Base-by-base conservation (phyloP, 2,888 invertebrate species). In the Melanophora roralis region DNA sequence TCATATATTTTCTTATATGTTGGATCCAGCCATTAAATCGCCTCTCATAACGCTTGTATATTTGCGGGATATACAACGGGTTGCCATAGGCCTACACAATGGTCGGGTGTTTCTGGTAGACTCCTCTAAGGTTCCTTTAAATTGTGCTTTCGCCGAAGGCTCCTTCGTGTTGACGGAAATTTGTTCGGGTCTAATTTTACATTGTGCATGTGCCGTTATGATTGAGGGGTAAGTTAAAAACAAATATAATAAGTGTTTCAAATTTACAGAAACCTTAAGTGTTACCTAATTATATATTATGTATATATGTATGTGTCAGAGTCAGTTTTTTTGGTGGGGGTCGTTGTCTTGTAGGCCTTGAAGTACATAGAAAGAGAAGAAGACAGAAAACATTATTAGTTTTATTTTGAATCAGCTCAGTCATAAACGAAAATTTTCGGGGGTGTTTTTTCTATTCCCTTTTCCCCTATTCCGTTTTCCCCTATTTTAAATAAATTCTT, bases 81-180 rank as follows among this genome's bases (percentile, higher is more conserved):
- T 97, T n/a, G 96, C 95, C 2, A 93, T 96, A 8, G 95, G 96
- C 0, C 90, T 96, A 38, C 92, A 93, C 21, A 95, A 95, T 86
- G 97, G 97, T 34, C 92, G 95, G 57, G 88, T 95, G 65, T 95
- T 95, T 90, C 89, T 96, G 51, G 93, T 95, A 81, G 92, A 93
- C 82, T 92, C 93, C 0, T 92, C 92, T 67, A 91, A 92, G 32
- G 89, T 92, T 69, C 93, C 90, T 83, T 89, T 91, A 32, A 92
- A 92, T 32, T 92, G 92, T 43, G 92, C 92, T 6, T 91, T 92
- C 84, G 93, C 92, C 1, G 95, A 95, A 86, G 94, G 94, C 16
- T 93, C 93, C 53, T 95, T 95, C 90, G 94, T 95, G 34, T 91
- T 95, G 87, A 95, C 95, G 0, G 95, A 95, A 88, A 91, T 95